Percentiles rank a stretch among this genome's conserved stretches.
Conservation (phyloP, 2,797 vertebrate genomes). For the Diplodus puntazzo region DNA sequence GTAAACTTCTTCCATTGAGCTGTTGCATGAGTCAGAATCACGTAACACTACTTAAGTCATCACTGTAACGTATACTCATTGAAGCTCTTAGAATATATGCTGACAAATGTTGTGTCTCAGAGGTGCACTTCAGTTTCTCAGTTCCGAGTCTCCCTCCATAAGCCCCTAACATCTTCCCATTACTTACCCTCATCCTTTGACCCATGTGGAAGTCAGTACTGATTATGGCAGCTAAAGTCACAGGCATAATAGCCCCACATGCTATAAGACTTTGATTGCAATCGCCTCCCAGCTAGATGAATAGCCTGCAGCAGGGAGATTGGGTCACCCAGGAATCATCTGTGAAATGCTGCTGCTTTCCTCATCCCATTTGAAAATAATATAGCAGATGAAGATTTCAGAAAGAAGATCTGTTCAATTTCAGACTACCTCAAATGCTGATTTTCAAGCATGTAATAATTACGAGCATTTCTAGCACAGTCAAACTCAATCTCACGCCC, state of each 20-base stretch:
- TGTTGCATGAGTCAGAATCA: constrained; percentile 1
- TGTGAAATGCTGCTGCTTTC: not conserved
- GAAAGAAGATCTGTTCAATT: not conserved
- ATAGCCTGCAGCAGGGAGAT: constrained; percentile 1
- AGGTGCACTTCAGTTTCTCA: constrained; percentile 13
- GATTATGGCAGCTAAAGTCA: constrained; percentile 13
- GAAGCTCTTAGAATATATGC: constrained; percentile 17
- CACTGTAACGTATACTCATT: constrained; percentile 10
- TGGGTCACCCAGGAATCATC: not conserved
- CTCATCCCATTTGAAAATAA: not conserved
- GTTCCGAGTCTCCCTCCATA: constrained; percentile 27
- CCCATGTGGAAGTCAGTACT: constrained; percentile 14
- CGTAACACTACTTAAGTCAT: constrained; percentile 1
- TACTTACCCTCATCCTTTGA: constrained; percentile 11
- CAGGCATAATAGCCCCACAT: constrained; percentile 7
- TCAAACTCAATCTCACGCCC: not conserved
- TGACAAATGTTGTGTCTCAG: constrained; percentile 22
- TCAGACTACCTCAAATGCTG: not conserved
- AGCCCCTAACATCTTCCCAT: constrained; percentile 25
- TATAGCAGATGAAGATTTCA: not conserved
- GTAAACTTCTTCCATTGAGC: not conserved
- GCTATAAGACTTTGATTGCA: constrained; percentile 28
- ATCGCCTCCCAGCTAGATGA: constrained; percentile 7
- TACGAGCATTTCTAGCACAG: not conserved
- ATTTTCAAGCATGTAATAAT: not conserved